These are phyloP conservation scores for Anarrhichthys ocellatus DNA, from an alignment of 2,113 vertebrate genomes.

Conservation along the genomic window DNA sequence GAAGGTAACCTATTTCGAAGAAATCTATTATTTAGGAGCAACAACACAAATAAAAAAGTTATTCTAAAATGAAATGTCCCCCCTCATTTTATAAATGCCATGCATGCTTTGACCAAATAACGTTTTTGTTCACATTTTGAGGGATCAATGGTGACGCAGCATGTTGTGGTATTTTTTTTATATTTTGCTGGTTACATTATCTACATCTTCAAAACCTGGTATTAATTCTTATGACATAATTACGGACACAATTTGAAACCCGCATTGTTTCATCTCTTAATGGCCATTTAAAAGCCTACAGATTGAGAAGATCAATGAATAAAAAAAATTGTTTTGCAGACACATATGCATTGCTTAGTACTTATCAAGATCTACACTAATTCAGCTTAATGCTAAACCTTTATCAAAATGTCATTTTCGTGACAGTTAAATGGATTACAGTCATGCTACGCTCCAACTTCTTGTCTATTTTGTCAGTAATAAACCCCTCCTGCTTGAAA, in stretches of 20 bases:
- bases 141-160: background rate
- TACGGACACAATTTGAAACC: background rate
- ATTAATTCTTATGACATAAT: background rate
- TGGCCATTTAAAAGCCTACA: background rate
- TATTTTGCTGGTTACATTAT: background rate
- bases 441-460: background rate
- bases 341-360: background rate
- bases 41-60: background rate
- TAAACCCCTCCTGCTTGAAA: conserved; percentile 1
- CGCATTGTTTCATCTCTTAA: background rate
- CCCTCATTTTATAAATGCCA: conserved; percentile 28
- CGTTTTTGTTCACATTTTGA: background rate
- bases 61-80: background rate
- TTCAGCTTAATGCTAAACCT: conserved; percentile 22
- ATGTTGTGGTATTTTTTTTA: background rate
- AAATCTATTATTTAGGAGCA: background rate
- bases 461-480: background rate
- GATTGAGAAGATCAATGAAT: conserved; percentile 1
- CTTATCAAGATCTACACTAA: background rate
- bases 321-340: background rate
- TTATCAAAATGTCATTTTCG: background rate
- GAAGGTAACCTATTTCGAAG: conserved; percentile 32
- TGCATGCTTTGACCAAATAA: conserved; percentile 5
- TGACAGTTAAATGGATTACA: conserved; percentile 19
- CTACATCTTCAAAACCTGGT: background rate